Evolutionary conservation across 1,140 invertebrate species (phyloP), one percentile per base, ranked within the genome.

Genomic region (Batillaria attramentaria): DNA sequence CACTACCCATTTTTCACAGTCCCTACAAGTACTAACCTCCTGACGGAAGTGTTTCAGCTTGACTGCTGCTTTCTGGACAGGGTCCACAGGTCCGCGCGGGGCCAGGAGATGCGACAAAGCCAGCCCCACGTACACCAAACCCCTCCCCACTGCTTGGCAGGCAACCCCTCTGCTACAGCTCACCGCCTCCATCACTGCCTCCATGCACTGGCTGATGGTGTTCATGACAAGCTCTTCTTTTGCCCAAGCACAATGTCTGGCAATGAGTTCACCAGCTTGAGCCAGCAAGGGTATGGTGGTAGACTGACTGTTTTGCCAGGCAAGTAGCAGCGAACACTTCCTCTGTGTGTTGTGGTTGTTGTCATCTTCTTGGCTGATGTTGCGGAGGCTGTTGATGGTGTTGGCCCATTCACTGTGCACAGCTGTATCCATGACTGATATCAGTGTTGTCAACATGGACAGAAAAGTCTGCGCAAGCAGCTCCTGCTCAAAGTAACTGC

Each of bases 21-120:
- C 46, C 46, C 10, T 24, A 60, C 31, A 3, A 5, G n/a, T 31
- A 37, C 78, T 43, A 75, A 89, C 88, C 86, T 89, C 87, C 39
- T 89, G 77, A 57, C 77, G 75, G 41, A 83, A 42, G 73, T 88
- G 81, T 10, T 82, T 57, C 57, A 90, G 72, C 81, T 88, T 88
- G 1, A 90, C 79, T 4, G 75, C 66, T 13, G 83, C 33, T 79
- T 89, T 88, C 24, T 89, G 83, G 16, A 89, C 84, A 24, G 91
- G 91, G 80, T 91, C 91, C 13, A 90, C 86, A 66, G 86, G 84
- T 13, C 86, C 86, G 42, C 79, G 72, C 24, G 90, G 89, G 31
- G 81, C 83, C 62, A 89, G 66, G 31, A 89, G 72, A 39, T 81
- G 69, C 31, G 80, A 78, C 37, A 84, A 80, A 16, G 87, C 65